Evolutionary conservation across 2,113 vertebrate species (phyloP).

Genomic region (Dicentrarchus labrax): DNA sequence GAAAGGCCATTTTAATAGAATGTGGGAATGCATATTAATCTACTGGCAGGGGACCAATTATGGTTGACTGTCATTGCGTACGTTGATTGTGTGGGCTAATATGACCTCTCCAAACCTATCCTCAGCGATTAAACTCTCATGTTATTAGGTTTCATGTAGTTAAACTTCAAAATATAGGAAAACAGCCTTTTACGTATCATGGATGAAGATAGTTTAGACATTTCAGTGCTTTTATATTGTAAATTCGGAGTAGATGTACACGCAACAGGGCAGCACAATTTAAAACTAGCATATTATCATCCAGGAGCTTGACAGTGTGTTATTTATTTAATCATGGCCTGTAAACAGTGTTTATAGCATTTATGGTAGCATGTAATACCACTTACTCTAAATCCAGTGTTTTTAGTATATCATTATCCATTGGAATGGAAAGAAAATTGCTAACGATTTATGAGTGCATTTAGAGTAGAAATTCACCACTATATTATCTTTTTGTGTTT

Average conservation of each 20-base stretch:
- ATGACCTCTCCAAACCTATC: slow-evolving; percentile 41
- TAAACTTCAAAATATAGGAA: not conserved
- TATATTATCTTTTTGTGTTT: too few relatives aligned
- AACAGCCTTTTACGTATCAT: not conserved
- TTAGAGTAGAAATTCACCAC: too few relatives aligned
- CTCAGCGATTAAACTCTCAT: slow-evolving; percentile 16
- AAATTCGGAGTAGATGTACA: not conserved
- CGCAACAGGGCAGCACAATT: not conserved
- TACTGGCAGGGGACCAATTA: slow-evolving; percentile 69
- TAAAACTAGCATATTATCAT: not conserved
- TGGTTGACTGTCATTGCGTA: slow-evolving; percentile 45
- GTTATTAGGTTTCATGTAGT: slow-evolving; percentile 8
- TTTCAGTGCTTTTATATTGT: not conserved
- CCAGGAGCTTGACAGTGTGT: not conserved
- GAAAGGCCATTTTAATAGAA: slow-evolving; percentile 74
- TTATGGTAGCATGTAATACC: not conserved
- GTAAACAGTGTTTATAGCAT: not conserved
- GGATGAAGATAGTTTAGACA: not conserved
- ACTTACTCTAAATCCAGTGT: not conserved
- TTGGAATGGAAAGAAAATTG: too few relatives aligned
- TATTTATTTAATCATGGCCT: not conserved
- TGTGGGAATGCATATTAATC: slow-evolving; percentile 72
- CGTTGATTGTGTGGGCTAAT: slow-evolving; percentile 30
- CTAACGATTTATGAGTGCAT: too few relatives aligned
- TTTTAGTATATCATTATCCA: too few relatives aligned